Evolutionary conservation across 2,113 vertebrate genomes (phyloP).

Genomic region (Falcunculus frontatus): DNA sequence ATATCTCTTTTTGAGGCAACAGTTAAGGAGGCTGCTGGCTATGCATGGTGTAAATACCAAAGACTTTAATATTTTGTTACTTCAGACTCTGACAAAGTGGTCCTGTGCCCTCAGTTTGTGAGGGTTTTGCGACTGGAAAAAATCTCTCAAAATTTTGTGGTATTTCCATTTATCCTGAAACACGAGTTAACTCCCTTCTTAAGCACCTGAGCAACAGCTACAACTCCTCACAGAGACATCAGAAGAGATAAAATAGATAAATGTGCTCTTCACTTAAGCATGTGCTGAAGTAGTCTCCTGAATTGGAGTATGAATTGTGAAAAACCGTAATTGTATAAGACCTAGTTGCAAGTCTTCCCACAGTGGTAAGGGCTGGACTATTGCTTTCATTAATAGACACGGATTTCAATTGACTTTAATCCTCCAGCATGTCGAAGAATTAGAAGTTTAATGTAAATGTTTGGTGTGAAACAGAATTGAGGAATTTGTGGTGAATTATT

Average conservation of each 20-base stretch:
- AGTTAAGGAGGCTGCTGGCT: background rate
- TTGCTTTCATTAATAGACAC: background rate
- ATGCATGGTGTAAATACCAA: rapidly evolving
- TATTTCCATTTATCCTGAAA: background rate
- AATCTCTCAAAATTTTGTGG: background rate
- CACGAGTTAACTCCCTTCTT: background rate
- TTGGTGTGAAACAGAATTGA: constrained; percentile 11
- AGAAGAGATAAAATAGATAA: background rate
- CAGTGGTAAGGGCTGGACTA: background rate
- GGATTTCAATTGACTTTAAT: background rate
- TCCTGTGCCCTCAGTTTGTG: background rate
- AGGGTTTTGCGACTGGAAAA: background rate
- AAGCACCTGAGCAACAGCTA: background rate
- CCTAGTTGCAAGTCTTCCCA: background rate
- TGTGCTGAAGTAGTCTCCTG: background rate
- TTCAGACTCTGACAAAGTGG: background rate
- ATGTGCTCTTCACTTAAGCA: background rate
- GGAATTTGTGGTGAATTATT: constrained; percentile 45
- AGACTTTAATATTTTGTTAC: background rate
- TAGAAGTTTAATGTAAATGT: constrained; percentile 11
- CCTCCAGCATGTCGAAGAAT: constrained; percentile 1
- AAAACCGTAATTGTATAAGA: background rate
- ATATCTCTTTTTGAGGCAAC: background rate
- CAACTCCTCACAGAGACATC: background rate
- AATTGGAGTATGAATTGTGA: background rate